Evolutionary conservation across 2,797 vertebrate species (phyloP).

Genomic region (Poecilia velifera): DNA sequence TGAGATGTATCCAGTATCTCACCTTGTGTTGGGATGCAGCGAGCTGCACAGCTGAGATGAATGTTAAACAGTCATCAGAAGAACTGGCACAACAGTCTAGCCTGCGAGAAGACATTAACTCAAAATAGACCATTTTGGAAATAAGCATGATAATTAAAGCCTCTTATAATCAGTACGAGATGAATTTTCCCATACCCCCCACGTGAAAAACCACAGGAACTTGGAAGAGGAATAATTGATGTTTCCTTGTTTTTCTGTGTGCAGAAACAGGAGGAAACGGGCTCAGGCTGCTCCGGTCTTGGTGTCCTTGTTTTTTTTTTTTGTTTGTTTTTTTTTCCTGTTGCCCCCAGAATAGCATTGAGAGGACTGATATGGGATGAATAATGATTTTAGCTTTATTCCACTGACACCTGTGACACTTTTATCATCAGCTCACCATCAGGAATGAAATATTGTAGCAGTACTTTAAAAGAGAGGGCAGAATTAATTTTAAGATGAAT

Average conservation of each 20-base stretch:
- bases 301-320: slow-evolving; percentile 39
- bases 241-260: slow-evolving; percentile 40
- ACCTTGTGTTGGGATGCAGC: slow-evolving; percentile 23
- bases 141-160: slow-evolving; percentile 60
- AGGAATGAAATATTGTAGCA: slow-evolving; percentile 49
- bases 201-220: slow-evolving; percentile 51
- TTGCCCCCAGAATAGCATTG: slow-evolving; percentile 56
- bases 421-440: slow-evolving; percentile 50
- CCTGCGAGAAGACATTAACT: slow-evolving; percentile 35
- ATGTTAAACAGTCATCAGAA: slow-evolving; percentile 26
- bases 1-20: slow-evolving; percentile 33
- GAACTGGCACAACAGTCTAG: slow-evolving; percentile 18
- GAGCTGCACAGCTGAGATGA: slow-evolving; percentile 42
- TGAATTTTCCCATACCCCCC: slow-evolving; percentile 35
- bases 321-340: slow-evolving; percentile 1
- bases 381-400: slow-evolving; percentile 56
- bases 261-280: slow-evolving; percentile 53
- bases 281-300: slow-evolving; percentile 48
- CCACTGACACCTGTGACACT: slow-evolving; percentile 44
- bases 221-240: slow-evolving; percentile 62
- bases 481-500: slow-evolving; percentile 58
- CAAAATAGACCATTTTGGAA: slow-evolving; percentile 49
- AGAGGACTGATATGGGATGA: slow-evolving; percentile 45
- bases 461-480: slow-evolving; percentile 44
- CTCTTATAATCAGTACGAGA: slow-evolving; percentile 46